Conservation (phyloP, 2,113 vertebrate genomes). For the Nycticebus coucang region DNA sequence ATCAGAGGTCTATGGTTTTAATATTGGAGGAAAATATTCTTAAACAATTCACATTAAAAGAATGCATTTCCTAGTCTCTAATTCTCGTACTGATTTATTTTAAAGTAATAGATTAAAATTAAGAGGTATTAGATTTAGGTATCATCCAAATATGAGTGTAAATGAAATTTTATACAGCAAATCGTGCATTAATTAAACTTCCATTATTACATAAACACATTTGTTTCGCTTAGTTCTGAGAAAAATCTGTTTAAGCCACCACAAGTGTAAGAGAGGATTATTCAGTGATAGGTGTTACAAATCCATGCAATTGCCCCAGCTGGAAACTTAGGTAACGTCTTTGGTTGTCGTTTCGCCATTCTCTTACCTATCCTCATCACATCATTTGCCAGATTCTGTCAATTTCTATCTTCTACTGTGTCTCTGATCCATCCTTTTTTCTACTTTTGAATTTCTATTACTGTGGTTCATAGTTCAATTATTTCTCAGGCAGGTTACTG, state of each 20-base stretch:
- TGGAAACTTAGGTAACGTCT: not conserved
- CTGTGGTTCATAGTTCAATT: not conserved
- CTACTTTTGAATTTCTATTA: not conserved
- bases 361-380: not conserved
- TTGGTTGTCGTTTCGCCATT: not conserved
- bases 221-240: slow-evolving; percentile 40
- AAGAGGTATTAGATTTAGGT: not conserved
- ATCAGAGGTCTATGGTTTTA: slow-evolving; percentile 31
- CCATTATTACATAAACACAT: not conserved
- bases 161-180: not conserved
- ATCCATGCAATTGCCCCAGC: not conserved
- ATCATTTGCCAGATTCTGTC: not conserved
- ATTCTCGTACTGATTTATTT: not conserved
- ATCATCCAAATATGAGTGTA: not conserved
- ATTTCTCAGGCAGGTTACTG: not conserved
- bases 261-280: not conserved
- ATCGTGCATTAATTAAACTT: not conserved
- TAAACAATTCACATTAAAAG: not conserved
- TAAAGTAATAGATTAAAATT: slow-evolving; percentile 32
- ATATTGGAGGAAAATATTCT: not conserved
- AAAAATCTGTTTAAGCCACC: not conserved
- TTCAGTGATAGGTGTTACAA: not conserved
- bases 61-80: not conserved
- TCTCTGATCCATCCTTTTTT: not conserved
- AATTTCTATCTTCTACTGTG: not conserved